Base-by-base conservation (phyloP, 2,797 vertebrate genomes). In the Pterois miles region DNA sequence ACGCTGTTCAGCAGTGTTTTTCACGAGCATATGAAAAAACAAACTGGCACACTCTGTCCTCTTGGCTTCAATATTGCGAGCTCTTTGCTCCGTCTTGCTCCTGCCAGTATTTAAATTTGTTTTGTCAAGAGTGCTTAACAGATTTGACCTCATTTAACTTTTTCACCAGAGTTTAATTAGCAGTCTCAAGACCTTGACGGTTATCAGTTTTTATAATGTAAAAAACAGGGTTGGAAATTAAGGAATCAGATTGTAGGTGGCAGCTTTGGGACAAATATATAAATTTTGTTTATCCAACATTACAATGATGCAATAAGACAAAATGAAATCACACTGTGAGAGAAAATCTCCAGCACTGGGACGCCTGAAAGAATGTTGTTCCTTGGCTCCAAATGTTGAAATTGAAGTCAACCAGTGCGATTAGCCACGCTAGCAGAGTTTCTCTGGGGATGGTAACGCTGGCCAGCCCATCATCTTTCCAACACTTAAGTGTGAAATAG, bases 101-200 rank as follows among this genome's bases (percentile, higher is more conserved):
- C 65, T 70, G 76, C 82, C 79, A 84, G 74, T 25, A 68, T 71
- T 81, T 60, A 48, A 69, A 79, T 82, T 63, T 70, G 71, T 87
- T 86, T 82, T 74, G 78, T 83, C 48, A 52, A 50, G 73, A 84
- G 74, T 14, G 73, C 60, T 78, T 33, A 74, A 74, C 74, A 65
- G 74, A 83, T 71, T 74, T 88, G 82, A 84, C 82, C 89, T 71
- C 75, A 74, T 87, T 82, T 73, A 54, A 83, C 82, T 88, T 79
- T 52, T 81, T 53, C 33, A 70, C 66, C 84, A 89, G 86, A 90
- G 86, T 86, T 79, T 85, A 69, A 79, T 82, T 70, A 71, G 68
- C 71, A 53, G 22, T 62, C 54, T 76, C 6, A 2, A 59, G 67
- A 63, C 60, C 65, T 38, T 36, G 36, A 52, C 59, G 52, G 23